Base-by-base conservation (phyloP, 1,140 invertebrate genomes). In the Drosophila ohnishii region DNA sequence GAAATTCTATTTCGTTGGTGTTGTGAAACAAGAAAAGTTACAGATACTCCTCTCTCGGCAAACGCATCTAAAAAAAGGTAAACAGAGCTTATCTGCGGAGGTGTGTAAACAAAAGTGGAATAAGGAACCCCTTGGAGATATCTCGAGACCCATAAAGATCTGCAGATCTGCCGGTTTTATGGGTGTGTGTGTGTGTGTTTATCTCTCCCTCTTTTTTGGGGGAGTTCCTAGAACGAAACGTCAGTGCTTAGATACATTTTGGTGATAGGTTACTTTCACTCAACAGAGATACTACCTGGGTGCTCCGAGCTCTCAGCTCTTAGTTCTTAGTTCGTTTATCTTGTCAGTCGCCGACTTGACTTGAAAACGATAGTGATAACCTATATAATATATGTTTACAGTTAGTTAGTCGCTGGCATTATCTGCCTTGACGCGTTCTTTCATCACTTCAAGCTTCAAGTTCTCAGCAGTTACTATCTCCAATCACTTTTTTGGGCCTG, bases 351-450 rank as follows among this genome's bases (percentile, higher is more conserved):
- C 44, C 32, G 51, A 53, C 51, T 53, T 53, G 45, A 74, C 51
- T 72, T 48, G 34, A 64, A 74, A 82, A 72, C 75, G 78, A 81
- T 86, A 87, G 72, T 79, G 83, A 86, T 86, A 86, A 86, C 83
- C 83, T 86, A 86, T 73, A 79, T 86, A 63, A 61, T 75, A 81
- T 47, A 65, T 65, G 71, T 56, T 78, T 75, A 71, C 65, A 75
- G 70, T 75, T 64, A 76, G 75, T 87, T 86, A 87, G 82, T 82
- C 58, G 65, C 60, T 53, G 50, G 66, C 76, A 76, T 73, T 84
- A 78, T 80, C 81, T 75, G 40, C 13, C 16, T 51, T 55, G 40
- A 55, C 45, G 60, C 61, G 61, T 32, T 42, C 37, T 61, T 70
- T 80, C 47, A 45, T 70, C 55, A 74, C 56, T 69, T 69, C 71